Base-by-base conservation (phyloP, 2,888 invertebrate genomes). In the Trisateles emortualis region DNA sequence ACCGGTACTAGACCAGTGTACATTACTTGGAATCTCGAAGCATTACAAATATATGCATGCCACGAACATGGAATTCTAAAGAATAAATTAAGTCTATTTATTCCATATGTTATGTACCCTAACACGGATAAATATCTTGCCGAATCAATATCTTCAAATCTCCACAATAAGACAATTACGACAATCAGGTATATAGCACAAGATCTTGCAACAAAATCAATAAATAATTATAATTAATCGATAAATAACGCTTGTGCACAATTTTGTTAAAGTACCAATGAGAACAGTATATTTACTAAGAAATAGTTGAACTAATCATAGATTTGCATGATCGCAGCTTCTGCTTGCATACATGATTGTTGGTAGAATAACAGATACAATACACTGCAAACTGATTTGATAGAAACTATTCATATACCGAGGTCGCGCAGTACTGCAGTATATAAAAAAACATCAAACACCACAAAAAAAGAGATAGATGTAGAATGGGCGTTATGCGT, bases 11-110 rank as follows among this genome's bases (percentile, higher is more conserved):
- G 41, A 51, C 38, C 60, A 45, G 55, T 49, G 44, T 62, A 67
- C 14, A 30, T 52, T 26, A 52, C 42, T 49, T 66, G 63, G 54
- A 70, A 66, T 68, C 24, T 39, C 32, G 6, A 17, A 44, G 40
- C 26, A 9, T 5, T 38, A 13, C 29, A 24, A 11, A 6, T 14
- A 42, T 1, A 38, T 36, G 9, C 10, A 30, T 9, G 30, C 22
- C 35, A 36, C 14, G 42, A 29, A 38, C 36, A 11, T 50, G 42
- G 50, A 50, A 43, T 36, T 43, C 22, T 43, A 50, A 43, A 42
- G 38, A 32, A 48, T 33, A 49, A 29, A 29, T 49, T 26, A 26
- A 42, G 40, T 41, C 36, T 47, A 14, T 24, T 19, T 19, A 13
- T n/a, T n/a, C 22, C 26, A 16, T 3, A 16, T 8, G 2, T 13